These are phyloP conservation scores for Pharmacophagus antenor DNA, from an alignment of 2,888 invertebrate genomes.

Conservation along the genomic window DNA sequence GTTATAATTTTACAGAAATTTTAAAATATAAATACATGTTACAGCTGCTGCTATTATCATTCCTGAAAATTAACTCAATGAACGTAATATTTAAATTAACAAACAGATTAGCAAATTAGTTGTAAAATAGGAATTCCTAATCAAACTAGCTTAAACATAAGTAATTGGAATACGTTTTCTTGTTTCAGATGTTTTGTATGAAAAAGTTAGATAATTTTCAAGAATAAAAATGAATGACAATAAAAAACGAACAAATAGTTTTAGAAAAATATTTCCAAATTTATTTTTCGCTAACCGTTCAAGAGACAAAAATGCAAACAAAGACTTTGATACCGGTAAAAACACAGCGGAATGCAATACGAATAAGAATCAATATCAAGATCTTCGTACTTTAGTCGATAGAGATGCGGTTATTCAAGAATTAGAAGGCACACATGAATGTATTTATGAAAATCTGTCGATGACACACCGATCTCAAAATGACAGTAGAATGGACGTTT, in stretches of 20 bases:
- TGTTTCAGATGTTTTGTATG: not conserved
- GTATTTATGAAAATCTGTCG: slow-evolving; percentile 70
- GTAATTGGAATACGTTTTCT: not conserved
- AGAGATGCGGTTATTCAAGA: slow-evolving; percentile 45
- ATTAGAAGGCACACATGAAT: slow-evolving; percentile 46
- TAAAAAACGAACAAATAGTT: slow-evolving; percentile 64
- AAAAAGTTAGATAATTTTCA: not conserved
- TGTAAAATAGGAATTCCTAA: too few relatives aligned
- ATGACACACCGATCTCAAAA: slow-evolving; percentile 39
- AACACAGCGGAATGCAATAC: slow-evolving; percentile 34
- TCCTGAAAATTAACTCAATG: too few relatives aligned
- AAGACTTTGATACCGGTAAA: slow-evolving; percentile 41
- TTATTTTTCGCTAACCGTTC: slow-evolving; percentile 62
- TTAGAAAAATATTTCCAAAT: slow-evolving; percentile 65
- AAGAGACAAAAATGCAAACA: slow-evolving; percentile 55
- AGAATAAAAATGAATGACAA: slow-evolving; percentile 42
- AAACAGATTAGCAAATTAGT: too few relatives aligned
- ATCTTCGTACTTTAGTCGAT: slow-evolving; percentile 48
- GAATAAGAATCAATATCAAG: slow-evolving; percentile 61
- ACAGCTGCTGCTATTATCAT: too few relatives aligned
- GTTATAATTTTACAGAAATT: too few relatives aligned
- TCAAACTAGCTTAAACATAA: not conserved
- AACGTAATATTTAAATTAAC: too few relatives aligned
- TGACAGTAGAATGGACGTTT: slow-evolving; percentile 44
- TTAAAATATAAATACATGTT: too few relatives aligned